These are phyloP conservation scores for Scaptomyza montana DNA, from an alignment of 1,140 invertebrate genomes.

Conservation along the genomic window DNA sequence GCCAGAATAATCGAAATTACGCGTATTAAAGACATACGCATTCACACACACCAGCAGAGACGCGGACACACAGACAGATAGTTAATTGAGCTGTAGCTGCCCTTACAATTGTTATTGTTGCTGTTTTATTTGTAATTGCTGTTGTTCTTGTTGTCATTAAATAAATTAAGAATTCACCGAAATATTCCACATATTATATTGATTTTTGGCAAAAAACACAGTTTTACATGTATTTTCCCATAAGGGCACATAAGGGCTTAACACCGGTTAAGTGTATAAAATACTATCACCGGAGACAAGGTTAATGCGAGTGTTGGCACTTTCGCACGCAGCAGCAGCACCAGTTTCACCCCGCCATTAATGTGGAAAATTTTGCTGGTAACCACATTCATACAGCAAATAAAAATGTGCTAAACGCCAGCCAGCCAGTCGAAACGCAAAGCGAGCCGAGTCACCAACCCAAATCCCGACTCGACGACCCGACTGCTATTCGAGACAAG, in stretches of 20 bases:
- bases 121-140: conserved; percentile 33
- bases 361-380: conserved; percentile 73
- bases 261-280: too few species aligned
- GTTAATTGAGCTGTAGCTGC: conserved; percentile 76
- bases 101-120: conserved; percentile 76
- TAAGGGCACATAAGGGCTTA: too few species aligned
- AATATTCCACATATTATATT: too few species aligned
- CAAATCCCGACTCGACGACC: background rate
- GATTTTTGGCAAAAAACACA: too few species aligned
- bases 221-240: too few species aligned
- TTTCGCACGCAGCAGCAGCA: too few species aligned
- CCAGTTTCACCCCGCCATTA: conserved; percentile 27
- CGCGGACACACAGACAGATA: conserved; percentile 42
- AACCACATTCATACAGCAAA: conserved; percentile 82
- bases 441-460: conserved; percentile 15
- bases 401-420: conserved; percentile 78
- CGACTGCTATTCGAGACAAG: too few species aligned
- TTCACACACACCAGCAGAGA: conserved; percentile 25
- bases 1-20: too few species aligned
- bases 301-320: conserved; percentile 76
- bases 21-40: conserved; percentile 52
- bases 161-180: too few species aligned
- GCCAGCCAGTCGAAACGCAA: conserved; percentile 3
- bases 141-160: conserved; percentile 69
- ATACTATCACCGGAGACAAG: too few species aligned